These are phyloP conservation scores for Monomorium pharaonis DNA, from an alignment of 1,140 invertebrate species.

Conservation along the genomic window DNA sequence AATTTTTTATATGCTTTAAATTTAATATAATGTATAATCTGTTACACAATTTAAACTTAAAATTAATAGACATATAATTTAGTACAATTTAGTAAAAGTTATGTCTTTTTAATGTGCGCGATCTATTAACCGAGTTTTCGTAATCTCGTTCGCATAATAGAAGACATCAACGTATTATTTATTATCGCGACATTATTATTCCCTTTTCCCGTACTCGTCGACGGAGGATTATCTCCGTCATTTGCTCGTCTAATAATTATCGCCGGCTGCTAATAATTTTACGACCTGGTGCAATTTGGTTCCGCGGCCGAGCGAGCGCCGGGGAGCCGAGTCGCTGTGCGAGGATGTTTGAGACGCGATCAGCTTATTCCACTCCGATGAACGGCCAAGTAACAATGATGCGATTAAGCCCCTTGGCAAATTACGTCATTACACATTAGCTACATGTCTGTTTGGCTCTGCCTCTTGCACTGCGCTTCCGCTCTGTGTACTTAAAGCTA, in stretches of 20 bases:
- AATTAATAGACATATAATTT: too few species aligned
- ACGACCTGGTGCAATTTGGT: slow-evolving; percentile 72
- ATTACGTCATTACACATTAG: slow-evolving; percentile 82
- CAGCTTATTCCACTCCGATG: slow-evolving; percentile 83
- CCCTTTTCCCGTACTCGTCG: not conserved
- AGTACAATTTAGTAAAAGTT: not conserved
- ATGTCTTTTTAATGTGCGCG: not conserved
- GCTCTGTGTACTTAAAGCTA: slow-evolving; percentile 70
- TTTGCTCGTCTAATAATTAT: slow-evolving; percentile 50
- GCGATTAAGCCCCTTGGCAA: slow-evolving; percentile 82
- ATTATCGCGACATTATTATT: not conserved
- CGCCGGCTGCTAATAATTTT: slow-evolving; percentile 64
- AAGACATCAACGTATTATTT: not conserved
- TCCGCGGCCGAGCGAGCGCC: slow-evolving; percentile 60
- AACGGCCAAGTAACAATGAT: slow-evolving; percentile 82
- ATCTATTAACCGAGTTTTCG: not conserved
- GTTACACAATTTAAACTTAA: too few species aligned
- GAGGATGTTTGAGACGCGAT: slow-evolving; percentile 81
- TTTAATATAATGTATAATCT: not conserved
- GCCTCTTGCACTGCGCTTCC: slow-evolving; percentile 75
- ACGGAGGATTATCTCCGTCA: slow-evolving; percentile 44
- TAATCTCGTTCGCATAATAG: not conserved
- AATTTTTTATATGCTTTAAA: not conserved
- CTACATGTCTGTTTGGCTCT: slow-evolving; percentile 77
- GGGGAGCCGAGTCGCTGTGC: slow-evolving; percentile 32